Evolutionary conservation across 1,140 invertebrate genomes (phyloP).

Genomic region (Sogatella furcifera): DNA sequence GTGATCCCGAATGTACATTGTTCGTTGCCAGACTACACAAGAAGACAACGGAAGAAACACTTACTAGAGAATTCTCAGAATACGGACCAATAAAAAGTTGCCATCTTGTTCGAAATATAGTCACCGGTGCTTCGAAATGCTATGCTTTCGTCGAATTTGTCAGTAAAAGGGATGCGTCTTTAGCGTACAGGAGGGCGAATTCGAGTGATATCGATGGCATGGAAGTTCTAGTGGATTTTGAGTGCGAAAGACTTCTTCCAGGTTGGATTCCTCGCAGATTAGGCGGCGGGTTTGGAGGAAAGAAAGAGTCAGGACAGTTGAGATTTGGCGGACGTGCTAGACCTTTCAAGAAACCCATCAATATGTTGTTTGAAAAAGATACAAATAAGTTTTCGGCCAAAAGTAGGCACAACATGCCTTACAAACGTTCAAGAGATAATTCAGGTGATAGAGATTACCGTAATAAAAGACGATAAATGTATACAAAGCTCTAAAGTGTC

Average conservation of each 20-base stretch:
- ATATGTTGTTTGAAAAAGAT: background rate
- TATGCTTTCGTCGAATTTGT: conserved; percentile 82
- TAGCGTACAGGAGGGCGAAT: conserved; percentile 44
- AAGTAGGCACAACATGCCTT: too few species aligned
- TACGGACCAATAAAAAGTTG: conserved; percentile 55
- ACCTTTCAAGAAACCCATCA: conserved; percentile 53
- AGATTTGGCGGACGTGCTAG: conserved; percentile 71
- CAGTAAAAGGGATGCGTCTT: conserved; percentile 43
- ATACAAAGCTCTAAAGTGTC: too few species aligned
- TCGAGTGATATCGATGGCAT: conserved; percentile 56
- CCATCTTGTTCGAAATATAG: conserved; percentile 62
- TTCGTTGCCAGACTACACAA: conserved; percentile 68
- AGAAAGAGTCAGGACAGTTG: conserved; percentile 78
- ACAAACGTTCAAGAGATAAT: too few species aligned
- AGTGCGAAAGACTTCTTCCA: conserved; percentile 42
- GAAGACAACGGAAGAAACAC: conserved; percentile 45
- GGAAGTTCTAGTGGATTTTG: conserved; percentile 42
- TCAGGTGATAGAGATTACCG: too few species aligned
- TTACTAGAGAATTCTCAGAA: conserved; percentile 44
- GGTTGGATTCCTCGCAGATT: conserved; percentile 77
- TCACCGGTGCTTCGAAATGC: conserved; percentile 69
- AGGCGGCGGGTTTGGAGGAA: conserved; percentile 78
- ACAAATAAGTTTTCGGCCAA: too few species aligned
- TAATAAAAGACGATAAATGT: too few species aligned
- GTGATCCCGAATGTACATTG: conserved; percentile 58